These are phyloP conservation scores for Ophion slaviceki DNA, from an alignment of 2,888 invertebrate genomes.

Conservation along the genomic window DNA sequence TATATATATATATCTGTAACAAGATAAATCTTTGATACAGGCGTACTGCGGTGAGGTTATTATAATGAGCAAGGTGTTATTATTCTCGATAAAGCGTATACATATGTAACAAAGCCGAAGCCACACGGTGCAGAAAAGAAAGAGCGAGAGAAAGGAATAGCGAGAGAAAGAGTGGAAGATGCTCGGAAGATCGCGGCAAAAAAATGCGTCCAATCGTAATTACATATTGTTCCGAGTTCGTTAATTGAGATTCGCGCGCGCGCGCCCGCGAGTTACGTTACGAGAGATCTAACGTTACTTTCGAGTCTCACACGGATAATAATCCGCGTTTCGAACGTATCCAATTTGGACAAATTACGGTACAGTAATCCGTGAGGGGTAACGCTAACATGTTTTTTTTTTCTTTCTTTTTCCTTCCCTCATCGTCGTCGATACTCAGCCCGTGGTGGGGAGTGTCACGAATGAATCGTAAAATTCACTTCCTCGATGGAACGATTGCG, in stretches of 20 bases:
- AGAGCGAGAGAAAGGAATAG: neutral
- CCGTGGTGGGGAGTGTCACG: conserved; percentile 9
- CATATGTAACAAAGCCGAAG: neutral
- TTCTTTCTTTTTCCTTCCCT: conserved; percentile 23
- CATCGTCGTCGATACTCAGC: conserved; percentile 2
- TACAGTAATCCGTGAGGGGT: conserved; percentile 5
- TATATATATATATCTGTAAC: conserved; percentile 4
- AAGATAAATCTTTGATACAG: conserved; percentile 35
- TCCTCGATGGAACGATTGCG: conserved; percentile 34
- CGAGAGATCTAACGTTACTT: conserved; percentile 43
- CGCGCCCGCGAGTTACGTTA: conserved; percentile 33
- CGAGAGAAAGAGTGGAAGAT: conserved; percentile 38
- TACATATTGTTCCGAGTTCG: conserved; percentile 57
- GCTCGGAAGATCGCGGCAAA: conserved; percentile 56
- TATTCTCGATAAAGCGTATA: conserved; percentile 33
- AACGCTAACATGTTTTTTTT: conserved; percentile 7
- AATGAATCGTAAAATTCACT: conserved; percentile 15
- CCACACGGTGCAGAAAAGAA: neutral
- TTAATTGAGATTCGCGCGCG: conserved; percentile 55
- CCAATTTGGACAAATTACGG: conserved; percentile 60
- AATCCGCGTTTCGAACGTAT: conserved; percentile 34
- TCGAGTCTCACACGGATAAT: conserved; percentile 55
- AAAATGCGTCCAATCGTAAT: conserved; percentile 46
- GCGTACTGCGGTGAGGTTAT: conserved; percentile 24
- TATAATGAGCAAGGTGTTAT: conserved; percentile 47